Conservation (phyloP, 2,797 vertebrate species). For the Danio jaintianensis region DNA sequence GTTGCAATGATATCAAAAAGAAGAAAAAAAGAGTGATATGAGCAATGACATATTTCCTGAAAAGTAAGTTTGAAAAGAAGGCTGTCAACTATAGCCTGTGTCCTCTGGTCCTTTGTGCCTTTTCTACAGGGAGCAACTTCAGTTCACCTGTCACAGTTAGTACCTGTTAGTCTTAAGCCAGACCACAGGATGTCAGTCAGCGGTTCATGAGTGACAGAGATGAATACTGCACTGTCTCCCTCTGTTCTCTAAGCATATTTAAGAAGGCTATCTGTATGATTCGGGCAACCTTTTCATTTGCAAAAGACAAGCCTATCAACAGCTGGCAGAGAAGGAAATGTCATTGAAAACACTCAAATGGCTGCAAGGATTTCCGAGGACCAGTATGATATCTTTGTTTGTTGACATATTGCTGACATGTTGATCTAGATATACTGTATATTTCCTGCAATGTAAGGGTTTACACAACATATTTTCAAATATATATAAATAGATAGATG, state of each 20-base stretch:
- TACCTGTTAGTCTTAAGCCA: constrained; percentile 46
- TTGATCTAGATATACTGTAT: not conserved
- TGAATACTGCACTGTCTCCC: constrained; percentile 11
- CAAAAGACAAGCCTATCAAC: constrained; percentile 9
- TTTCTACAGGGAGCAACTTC: constrained; percentile 51
- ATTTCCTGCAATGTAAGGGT: too few species aligned
- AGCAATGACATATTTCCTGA: constrained; percentile 21
- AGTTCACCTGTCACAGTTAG: constrained; percentile 57
- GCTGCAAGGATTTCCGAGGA: not conserved
- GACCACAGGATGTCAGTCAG: constrained; percentile 41
- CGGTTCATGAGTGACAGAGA: constrained; percentile 50
- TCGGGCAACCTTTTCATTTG: constrained; percentile 41
- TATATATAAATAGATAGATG: too few species aligned
- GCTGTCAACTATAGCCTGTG: constrained; percentile 31
- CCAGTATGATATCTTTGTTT: not conserved
- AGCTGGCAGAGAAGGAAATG: constrained; percentile 15
- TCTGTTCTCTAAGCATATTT: constrained; percentile 18
- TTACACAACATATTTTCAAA: too few species aligned
- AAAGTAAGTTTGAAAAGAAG: constrained; percentile 31
- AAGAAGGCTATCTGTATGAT: constrained; percentile 36
- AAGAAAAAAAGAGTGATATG: constrained; percentile 3
- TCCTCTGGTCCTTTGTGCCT: constrained; percentile 43
- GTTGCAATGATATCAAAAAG: constrained; percentile 3
- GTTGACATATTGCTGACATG: not conserved
- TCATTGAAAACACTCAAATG: constrained; percentile 14